Evolutionary conservation across 2,113 vertebrate genomes (phyloP).

Genomic region (Ceyx margarethae): DNA sequence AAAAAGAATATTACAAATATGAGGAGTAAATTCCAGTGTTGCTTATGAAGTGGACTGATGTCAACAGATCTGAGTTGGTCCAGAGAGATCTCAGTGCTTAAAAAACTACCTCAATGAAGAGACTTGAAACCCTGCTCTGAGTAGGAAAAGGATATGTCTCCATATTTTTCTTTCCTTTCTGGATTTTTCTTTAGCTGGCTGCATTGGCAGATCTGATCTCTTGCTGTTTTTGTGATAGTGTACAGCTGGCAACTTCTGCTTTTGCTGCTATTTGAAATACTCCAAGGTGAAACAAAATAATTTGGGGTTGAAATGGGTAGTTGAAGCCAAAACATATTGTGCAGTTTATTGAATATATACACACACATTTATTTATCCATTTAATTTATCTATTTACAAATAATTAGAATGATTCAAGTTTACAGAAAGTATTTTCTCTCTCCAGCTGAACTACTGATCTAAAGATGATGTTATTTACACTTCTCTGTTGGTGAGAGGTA

Average conservation of each 20-base stretch:
- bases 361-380: background rate
- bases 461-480: background rate
- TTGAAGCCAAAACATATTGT: background rate
- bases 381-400: background rate
- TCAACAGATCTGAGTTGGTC: background rate
- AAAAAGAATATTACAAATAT: background rate
- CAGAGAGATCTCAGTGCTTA: background rate
- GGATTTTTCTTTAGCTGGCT: background rate
- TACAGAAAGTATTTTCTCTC: background rate
- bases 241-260: background rate
- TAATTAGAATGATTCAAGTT: background rate
- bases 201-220: background rate
- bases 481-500: background rate
- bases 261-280: background rate
- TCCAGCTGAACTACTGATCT: background rate
- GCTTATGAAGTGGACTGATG: background rate
- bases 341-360: background rate
- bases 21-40: background rate
- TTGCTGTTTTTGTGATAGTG: background rate
- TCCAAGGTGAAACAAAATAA: background rate
- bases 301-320: background rate
- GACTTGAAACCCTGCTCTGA: background rate
- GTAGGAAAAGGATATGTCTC: background rate
- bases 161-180: background rate
- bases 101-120: background rate